These are phyloP conservation scores for Cantharis nigra DNA, from an alignment of 2,888 invertebrate species.

Conservation along the genomic window DNA sequence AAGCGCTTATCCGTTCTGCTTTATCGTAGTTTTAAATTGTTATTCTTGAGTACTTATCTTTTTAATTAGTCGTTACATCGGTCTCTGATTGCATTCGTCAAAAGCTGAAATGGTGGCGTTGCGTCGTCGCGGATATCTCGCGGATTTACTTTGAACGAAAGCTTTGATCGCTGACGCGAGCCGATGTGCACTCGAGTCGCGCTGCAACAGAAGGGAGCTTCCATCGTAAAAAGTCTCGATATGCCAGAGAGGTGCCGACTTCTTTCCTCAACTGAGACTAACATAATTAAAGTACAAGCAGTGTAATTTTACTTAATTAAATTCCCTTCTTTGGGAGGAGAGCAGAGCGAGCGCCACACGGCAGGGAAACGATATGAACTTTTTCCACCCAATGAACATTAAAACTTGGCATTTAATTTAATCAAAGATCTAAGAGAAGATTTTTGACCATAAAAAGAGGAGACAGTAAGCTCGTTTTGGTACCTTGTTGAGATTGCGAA, in stretches of 20 bases:
- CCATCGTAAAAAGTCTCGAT: constrained; percentile 53
- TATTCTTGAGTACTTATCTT: constrained; percentile 48
- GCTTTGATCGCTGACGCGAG: constrained; percentile 54
- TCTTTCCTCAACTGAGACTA: constrained; percentile 52
- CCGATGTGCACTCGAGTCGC: constrained; percentile 40
- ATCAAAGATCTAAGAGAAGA: constrained; percentile 59
- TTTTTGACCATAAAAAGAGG: constrained; percentile 58
- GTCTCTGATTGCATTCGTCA: constrained; percentile 31
- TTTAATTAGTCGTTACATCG: constrained; percentile 49
- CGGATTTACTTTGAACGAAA: constrained; percentile 43
- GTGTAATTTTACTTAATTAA: constrained; percentile 63
- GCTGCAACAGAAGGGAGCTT: constrained; percentile 38
- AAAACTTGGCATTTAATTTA: constrained; percentile 61
- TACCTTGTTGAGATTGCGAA: constrained; percentile 43
- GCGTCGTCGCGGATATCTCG: constrained; percentile 28
- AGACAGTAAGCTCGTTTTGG: constrained; percentile 45
- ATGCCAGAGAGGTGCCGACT: constrained; percentile 32
- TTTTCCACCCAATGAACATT: constrained; percentile 60
- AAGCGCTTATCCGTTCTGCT: constrained; percentile 31
- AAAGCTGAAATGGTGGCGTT: constrained; percentile 26
- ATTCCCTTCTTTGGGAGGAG: constrained; percentile 58
- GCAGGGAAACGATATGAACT: constrained; percentile 57
- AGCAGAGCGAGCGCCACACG: constrained; percentile 42
- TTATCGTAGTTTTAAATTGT: constrained; percentile 48
- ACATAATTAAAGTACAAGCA: constrained; percentile 63